Evolutionary conservation across 2,113 vertebrate genomes (phyloP).

Genomic region (Ptilonorhynchus violaceus): DNA sequence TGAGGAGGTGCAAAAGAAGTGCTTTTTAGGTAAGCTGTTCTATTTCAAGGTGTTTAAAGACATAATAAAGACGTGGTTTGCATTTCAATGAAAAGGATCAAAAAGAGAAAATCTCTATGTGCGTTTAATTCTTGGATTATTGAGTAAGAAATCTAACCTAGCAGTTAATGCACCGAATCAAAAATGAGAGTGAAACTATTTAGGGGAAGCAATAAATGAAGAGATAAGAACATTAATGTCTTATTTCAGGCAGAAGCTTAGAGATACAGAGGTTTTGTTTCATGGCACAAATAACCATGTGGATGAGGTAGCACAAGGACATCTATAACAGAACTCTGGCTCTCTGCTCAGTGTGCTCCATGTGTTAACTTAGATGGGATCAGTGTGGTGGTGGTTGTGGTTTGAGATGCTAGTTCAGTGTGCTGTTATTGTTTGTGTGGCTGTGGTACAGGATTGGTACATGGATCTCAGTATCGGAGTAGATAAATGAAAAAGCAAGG

Average conservation of each 20-base stretch:
- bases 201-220: neutral
- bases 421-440: accelerated
- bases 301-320: neutral
- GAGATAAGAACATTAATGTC: neutral
- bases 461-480: neutral
- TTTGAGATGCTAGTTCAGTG: neutral
- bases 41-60: neutral
- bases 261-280: neutral
- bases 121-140: neutral
- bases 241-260: neutral
- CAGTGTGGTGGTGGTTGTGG: neutral
- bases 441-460: accelerated
- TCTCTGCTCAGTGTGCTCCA: neutral
- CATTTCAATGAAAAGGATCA: neutral
- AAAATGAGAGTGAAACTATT: neutral
- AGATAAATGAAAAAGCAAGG: neutral
- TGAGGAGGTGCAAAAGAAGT: neutral
- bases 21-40: neutral
- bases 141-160: neutral
- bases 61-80: neutral
- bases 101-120: neutral
- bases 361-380: neutral
- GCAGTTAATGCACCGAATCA: neutral
- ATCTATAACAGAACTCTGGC: neutral
- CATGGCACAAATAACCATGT: neutral